Evolutionary conservation across 2,888 invertebrate species (phyloP).

Genomic region (Marasmarcha lunaedactyla): DNA sequence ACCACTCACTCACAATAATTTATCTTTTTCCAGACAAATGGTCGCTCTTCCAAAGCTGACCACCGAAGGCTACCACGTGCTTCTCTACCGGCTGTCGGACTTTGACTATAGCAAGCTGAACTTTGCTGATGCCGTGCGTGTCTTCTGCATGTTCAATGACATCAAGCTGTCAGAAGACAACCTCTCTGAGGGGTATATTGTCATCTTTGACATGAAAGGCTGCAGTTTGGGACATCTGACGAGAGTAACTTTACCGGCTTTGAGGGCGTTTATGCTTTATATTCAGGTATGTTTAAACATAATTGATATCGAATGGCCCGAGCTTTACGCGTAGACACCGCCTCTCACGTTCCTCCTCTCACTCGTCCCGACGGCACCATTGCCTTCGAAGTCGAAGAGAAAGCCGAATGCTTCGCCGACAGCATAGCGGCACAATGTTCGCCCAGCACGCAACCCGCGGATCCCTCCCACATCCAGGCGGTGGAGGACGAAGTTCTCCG

Average conservation of each 20-base stretch:
- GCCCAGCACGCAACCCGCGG: no score
- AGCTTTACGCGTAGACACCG: no score
- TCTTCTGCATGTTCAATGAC: constrained; percentile 78
- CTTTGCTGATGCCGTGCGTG: constrained; percentile 73
- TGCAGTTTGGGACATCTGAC: constrained; percentile 75
- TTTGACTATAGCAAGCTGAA: constrained; percentile 74
- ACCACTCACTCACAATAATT: no score
- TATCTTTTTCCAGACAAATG: constrained; percentile 67
- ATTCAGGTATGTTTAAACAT: constrained; percentile 70
- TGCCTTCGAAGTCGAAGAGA: no score
- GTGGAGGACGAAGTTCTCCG: no score
- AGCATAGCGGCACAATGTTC: no score
- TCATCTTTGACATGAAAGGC: constrained; percentile 77
- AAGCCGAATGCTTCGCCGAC: no score
- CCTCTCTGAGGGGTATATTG: constrained; percentile 69
- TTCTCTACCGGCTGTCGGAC: constrained; percentile 71
- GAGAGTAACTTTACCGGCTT: constrained; percentile 71
- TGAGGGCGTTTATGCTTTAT: constrained; percentile 75
- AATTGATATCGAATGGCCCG: no score
- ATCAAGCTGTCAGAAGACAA: constrained; percentile 73
- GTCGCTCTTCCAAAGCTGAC: constrained; percentile 72
- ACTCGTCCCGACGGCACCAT: no score
- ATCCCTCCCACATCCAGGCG: no score
- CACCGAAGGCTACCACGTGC: constrained; percentile 72
- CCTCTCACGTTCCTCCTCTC: no score